Conservation (phyloP, 2,113 vertebrate species). For the Taurulus bubalis region DNA sequence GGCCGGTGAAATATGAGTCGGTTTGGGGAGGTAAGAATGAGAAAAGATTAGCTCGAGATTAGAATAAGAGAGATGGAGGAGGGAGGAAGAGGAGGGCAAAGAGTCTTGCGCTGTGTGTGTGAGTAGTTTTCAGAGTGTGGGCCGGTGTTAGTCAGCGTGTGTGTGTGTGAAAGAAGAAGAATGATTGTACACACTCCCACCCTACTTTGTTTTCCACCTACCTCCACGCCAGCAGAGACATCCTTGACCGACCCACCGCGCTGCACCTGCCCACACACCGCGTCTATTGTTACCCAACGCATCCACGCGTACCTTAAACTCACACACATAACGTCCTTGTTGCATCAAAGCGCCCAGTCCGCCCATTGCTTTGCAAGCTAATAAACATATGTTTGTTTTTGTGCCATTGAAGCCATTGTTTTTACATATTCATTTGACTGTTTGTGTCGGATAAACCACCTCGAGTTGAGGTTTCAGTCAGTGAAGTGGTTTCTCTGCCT, state of each 20-base stretch:
- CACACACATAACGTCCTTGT: neutral
- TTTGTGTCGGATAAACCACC: slow-evolving; percentile 60
- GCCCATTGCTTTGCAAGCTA: slow-evolving; percentile 39
- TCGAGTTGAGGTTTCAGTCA: slow-evolving; percentile 53
- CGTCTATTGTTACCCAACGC: slow-evolving; percentile 27
- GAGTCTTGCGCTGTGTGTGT: slow-evolving; percentile 32
- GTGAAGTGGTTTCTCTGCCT: slow-evolving; percentile 39
- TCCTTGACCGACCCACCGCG: slow-evolving; percentile 59
- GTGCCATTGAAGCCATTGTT: slow-evolving; percentile 32
- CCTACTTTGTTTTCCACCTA: slow-evolving; percentile 67
- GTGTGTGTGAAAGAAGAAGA: slow-evolving; percentile 45
- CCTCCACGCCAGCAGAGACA: slow-evolving; percentile 45
- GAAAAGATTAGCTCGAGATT: slow-evolving; percentile 84
- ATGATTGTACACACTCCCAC: slow-evolving; percentile 66
- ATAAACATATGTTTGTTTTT: slow-evolving; percentile 63
- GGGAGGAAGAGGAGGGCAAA: slow-evolving; percentile 67
- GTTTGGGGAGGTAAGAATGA: slow-evolving; percentile 81
- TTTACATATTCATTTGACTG: slow-evolving; percentile 73
- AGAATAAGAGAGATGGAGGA: slow-evolving; percentile 82
- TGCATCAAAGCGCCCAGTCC: slow-evolving; percentile 14
- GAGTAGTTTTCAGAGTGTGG: slow-evolving; percentile 47
- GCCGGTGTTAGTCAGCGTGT: neutral
- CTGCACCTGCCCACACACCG: slow-evolving; percentile 35
- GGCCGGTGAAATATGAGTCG: slow-evolving; percentile 82
- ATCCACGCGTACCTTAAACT: neutral